Evolutionary conservation across 2,888 invertebrate genomes (phyloP).

Genomic region (Tetramorium bicarinatum): DNA sequence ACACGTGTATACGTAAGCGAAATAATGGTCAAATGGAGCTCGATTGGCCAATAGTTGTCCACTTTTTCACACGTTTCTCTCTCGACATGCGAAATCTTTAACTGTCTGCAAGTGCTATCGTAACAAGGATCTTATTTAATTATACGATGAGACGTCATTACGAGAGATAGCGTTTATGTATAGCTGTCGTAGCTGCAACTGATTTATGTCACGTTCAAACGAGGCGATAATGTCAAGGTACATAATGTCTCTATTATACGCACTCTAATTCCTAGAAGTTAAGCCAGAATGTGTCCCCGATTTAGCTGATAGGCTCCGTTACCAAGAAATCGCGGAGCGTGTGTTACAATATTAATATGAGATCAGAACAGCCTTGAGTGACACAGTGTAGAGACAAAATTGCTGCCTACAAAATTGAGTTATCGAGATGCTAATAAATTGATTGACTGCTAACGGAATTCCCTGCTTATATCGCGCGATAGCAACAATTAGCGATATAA

Average conservation of each 20-base stretch:
- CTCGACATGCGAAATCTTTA: neutral
- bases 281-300: slow-evolving; percentile 73
- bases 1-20: slow-evolving; percentile 25
- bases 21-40: slow-evolving; percentile 21
- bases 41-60: slow-evolving; percentile 38
- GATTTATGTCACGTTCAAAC: neutral
- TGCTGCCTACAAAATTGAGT: slow-evolving; percentile 4
- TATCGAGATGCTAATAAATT: slow-evolving; percentile 44
- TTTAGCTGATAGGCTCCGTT: slow-evolving; percentile 56
- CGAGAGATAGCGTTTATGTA: neutral
- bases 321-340: slow-evolving; percentile 45
- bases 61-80: slow-evolving; percentile 33
- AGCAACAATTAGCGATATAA: slow-evolving; percentile 42
- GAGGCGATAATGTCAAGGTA: neutral
- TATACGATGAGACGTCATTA: neutral
- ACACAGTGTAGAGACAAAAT: slow-evolving; percentile 21
- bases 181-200: neutral
- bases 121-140: neutral
- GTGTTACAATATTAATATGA: slow-evolving; percentile 34
- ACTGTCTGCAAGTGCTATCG: neutral
- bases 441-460: slow-evolving; percentile 34
- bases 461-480: slow-evolving; percentile 4
- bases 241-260: slow-evolving; percentile 36
- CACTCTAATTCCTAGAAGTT: slow-evolving; percentile 75
- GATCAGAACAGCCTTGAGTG: neutral